Evolutionary conservation across 2,888 invertebrate species (phyloP).

Genomic region (Adineta ricciae): DNA sequence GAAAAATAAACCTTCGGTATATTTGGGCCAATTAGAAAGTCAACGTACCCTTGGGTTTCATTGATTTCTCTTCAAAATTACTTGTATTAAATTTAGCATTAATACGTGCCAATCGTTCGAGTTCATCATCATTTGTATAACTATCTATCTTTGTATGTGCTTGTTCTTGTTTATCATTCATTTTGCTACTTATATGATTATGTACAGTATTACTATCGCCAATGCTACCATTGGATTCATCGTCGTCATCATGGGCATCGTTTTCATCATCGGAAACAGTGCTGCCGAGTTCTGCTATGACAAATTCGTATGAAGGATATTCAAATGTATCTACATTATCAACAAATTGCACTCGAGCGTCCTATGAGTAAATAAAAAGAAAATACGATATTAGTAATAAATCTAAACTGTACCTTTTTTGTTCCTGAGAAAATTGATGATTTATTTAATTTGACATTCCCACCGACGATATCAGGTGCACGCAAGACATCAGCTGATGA

Average conservation of each 20-base stretch:
- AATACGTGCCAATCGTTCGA: constrained; percentile 1
- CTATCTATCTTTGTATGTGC: not conserved
- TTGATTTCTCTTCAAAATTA: not conserved
- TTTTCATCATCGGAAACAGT: not conserved
- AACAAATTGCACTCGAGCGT: not conserved
- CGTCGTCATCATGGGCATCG: not conserved
- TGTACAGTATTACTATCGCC: not conserved
- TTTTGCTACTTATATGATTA: not conserved
- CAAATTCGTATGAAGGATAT: constrained; percentile 3
- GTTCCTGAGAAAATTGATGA: not conserved
- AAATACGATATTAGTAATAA: not conserved
- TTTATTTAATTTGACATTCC: constrained; percentile 18
- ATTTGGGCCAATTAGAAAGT: no score
- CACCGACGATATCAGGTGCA: not conserved
- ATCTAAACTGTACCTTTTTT: not conserved
- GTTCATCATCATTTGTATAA: constrained; percentile 12
- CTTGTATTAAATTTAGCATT: constrained; percentile 20
- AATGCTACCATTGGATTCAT: no score
- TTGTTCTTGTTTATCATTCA: not conserved
- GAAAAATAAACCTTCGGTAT: not conserved
- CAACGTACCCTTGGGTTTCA: not conserved
- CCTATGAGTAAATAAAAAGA: not conserved
- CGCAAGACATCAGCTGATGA: not conserved
- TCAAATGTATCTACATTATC: constrained; percentile 10
- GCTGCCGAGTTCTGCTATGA: not conserved